A percentile compares a stretch with the other conserved stretches of the same genome.
Evolutionary conservation across 1,140 invertebrate species (phyloP).

Genomic region (Dendrolimus punctatus): DNA sequence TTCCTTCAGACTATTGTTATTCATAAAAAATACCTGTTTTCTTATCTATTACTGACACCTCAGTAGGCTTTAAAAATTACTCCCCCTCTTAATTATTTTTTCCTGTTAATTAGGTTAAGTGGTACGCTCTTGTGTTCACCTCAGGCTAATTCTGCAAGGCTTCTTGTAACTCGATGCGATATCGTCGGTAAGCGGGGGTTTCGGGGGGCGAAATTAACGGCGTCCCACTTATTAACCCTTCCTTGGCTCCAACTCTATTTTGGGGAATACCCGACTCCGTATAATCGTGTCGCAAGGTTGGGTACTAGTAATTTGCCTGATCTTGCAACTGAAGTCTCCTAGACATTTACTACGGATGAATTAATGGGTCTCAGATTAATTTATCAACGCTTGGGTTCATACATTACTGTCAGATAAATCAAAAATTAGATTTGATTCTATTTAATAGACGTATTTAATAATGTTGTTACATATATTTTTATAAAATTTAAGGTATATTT

Average conservation of each 20-base stretch:
- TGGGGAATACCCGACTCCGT: constrained; percentile 32
- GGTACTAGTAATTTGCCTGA: constrained; percentile 24
- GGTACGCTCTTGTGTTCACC: constrained; percentile 34
- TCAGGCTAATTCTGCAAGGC: constrained; percentile 43
- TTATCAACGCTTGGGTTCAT: neutral
- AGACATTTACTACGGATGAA: too few relatives aligned
- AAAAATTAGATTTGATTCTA: too few relatives aligned
- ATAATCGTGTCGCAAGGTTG: constrained; percentile 28
- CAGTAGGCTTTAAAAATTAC: too few relatives aligned
- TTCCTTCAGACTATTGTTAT: too few relatives aligned
- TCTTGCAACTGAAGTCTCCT: constrained; percentile 18
- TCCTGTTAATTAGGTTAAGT: constrained; percentile 51
- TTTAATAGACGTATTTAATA: too few relatives aligned
- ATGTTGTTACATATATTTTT: too few relatives aligned
- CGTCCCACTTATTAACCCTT: constrained; percentile 60
- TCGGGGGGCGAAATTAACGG: constrained; percentile 51
- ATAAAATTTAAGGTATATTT: too few relatives aligned
- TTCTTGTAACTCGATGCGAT: constrained; percentile 45
- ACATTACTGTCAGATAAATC: neutral
- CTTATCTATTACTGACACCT: too few relatives aligned
- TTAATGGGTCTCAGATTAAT: too few relatives aligned
- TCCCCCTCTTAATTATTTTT: constrained; percentile 8
- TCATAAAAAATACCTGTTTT: too few relatives aligned
- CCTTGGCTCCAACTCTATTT: constrained; percentile 43
- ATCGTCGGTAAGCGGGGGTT: constrained; percentile 28